Evolutionary conservation across 2,113 vertebrate species (phyloP).

Genomic region (Manacus vitellinus): DNA sequence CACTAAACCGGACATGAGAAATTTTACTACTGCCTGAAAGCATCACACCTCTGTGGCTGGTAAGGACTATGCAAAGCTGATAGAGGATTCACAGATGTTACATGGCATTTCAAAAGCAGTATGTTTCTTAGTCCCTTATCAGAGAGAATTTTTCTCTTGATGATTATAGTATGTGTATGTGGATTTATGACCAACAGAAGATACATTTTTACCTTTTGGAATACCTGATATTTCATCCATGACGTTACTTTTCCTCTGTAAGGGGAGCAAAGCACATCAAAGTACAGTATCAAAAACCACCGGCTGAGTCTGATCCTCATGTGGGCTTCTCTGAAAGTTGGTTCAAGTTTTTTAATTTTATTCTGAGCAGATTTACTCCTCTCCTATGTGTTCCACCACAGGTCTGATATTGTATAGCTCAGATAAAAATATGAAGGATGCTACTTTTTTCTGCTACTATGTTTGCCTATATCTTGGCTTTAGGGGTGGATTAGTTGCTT

Average conservation of each 20-base stretch:
- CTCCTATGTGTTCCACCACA: accelerated
- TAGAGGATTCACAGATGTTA: not conserved
- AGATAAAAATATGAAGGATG: not conserved
- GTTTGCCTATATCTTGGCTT: not conserved
- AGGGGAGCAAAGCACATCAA: not conserved
- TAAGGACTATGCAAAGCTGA: not conserved
- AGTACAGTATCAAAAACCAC: not conserved
- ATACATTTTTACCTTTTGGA: constrained; percentile 2
- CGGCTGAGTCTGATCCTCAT: not conserved
- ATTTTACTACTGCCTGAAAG: not conserved
- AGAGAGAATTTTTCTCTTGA: not conserved
- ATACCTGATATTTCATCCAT: not conserved
- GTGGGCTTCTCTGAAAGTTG: not conserved
- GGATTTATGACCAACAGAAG: not conserved
- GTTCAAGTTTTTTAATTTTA: not conserved
- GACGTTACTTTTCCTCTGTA: not conserved
- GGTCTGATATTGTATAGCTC: not conserved
- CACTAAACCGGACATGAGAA: not conserved
- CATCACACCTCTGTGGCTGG: not conserved
- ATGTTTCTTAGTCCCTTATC: not conserved
- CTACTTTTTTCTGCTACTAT: not conserved
- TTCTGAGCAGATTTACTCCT: not conserved
- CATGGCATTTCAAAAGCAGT: not conserved
- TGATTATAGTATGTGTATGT: not conserved
- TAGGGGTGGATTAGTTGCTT: not conserved